Evolutionary conservation across 2,797 vertebrate genomes (phyloP).

Genomic region (Falco berigora): DNA sequence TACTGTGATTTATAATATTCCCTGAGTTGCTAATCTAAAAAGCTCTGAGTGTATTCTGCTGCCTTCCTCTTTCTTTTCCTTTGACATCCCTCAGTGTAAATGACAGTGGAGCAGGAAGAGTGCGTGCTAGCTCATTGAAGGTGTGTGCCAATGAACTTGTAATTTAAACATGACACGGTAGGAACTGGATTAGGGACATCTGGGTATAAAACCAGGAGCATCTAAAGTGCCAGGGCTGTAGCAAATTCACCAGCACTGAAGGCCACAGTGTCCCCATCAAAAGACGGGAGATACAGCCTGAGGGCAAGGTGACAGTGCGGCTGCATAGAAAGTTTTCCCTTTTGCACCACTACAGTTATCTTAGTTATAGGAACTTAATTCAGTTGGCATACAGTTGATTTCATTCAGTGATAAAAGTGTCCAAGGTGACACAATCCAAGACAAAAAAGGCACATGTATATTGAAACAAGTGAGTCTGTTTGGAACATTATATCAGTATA

Average conservation of each 20-base stretch:
- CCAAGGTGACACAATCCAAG: neutral
- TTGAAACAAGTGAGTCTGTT: neutral
- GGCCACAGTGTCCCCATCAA: neutral
- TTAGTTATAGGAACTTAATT: neutral
- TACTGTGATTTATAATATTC: neutral
- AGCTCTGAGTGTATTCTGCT: neutral
- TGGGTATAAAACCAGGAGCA: neutral
- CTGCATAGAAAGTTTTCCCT: neutral
- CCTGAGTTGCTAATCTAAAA: neutral
- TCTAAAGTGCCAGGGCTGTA: neutral
- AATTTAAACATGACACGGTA: neutral
- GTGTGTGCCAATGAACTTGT: neutral
- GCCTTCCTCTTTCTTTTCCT: neutral
- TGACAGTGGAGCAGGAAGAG: neutral
- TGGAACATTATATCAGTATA: neutral
- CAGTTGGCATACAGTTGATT: neutral
- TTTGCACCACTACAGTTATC: neutral
- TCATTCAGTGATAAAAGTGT: neutral
- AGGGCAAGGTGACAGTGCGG: neutral
- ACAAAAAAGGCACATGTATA: neutral
- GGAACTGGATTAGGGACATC: neutral
- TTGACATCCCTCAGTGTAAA: neutral
- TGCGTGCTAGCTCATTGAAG: neutral
- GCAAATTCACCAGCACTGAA: neutral
- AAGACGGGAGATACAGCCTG: neutral